Percentiles rank a stretch among this genome's conserved stretches.
These are phyloP conservation scores for Bursaphelenchus mucronatus DNA, from an alignment of 1,140 invertebrate genomes.

Conservation along the genomic window DNA sequence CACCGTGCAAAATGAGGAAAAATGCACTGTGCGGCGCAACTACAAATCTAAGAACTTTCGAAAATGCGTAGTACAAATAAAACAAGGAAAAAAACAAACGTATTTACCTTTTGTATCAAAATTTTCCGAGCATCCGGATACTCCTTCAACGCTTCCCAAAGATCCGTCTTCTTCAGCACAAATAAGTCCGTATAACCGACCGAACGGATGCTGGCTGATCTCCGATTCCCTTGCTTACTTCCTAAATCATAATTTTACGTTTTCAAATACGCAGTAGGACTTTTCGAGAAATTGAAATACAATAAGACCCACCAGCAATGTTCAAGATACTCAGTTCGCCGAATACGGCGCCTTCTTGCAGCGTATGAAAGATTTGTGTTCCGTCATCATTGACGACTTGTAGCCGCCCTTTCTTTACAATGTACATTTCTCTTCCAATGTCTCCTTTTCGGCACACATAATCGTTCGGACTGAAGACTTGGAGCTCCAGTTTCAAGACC, in stretches of 20 bases:
- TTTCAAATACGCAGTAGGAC: background rate
- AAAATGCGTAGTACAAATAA: too few species aligned
- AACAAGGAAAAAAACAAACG: too few species aligned
- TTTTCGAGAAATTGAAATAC: background rate
- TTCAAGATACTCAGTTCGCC: constrained; percentile 59
- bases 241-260: constrained; percentile 31
- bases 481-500: constrained; percentile 81
- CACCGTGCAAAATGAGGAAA: too few species aligned
- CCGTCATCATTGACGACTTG: constrained; percentile 52
- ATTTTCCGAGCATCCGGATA: constrained; percentile 85
- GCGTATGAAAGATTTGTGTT: constrained; percentile 48
- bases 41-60: too few species aligned
- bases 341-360: constrained; percentile 57
- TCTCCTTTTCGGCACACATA: constrained; percentile 93
- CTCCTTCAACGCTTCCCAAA: constrained; percentile 68
- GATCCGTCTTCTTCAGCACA: constrained; percentile 64
- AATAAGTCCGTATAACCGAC: constrained; percentile 64
- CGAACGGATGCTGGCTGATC: constrained; percentile 62
- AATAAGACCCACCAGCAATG: constrained; percentile 52
- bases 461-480: constrained; percentile 78
- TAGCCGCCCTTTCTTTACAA: constrained; percentile 80
- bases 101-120: constrained; percentile 70
- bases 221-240: constrained; percentile 62
- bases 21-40: too few species aligned
- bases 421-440: constrained; percentile 94